Percentiles rank a stretch among this genome's conserved stretches.
phyloP scores from a whole-genome alignment of 2,113 vertebrate genomes.

The Megaptera novaeangliae region DNA sequence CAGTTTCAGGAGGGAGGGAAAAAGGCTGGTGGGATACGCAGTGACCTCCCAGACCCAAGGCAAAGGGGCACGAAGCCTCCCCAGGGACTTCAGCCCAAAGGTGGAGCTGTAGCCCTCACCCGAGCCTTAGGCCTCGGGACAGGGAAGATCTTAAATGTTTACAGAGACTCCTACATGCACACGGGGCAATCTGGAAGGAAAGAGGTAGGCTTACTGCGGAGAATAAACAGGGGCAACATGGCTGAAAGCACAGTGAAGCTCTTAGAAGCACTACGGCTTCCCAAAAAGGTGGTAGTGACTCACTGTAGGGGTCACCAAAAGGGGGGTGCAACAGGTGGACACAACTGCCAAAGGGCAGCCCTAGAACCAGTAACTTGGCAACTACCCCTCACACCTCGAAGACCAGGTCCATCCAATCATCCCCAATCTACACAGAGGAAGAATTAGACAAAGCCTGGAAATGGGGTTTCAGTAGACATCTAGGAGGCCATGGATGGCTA shows the following conservation, averaged over 20 bases:
- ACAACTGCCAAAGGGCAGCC: neutral
- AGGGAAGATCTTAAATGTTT: neutral
- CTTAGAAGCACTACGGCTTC: neutral
- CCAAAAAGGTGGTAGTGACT: neutral
- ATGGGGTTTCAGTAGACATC: neutral
- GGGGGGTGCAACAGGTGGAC: neutral
- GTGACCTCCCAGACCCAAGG: neutral
- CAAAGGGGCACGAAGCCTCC: neutral
- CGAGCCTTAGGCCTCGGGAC: neutral
- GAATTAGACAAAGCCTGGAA: no score
- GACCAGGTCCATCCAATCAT: no score
- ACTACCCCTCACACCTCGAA: no score
- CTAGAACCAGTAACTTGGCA: neutral
- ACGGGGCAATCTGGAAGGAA: neutral
- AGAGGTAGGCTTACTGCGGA: neutral
- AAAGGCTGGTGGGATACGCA: no score
- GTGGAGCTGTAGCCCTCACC: neutral
- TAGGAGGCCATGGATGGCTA: no score
- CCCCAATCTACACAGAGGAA: neutral
- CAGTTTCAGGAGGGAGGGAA: neutral
- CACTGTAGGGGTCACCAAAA: neutral
- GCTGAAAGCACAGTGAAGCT: neutral
- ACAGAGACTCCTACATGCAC: neutral
- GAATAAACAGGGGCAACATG: neutral
- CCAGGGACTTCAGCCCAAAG: rapidly evolving